Percentiles rank a stretch among this genome's conserved stretches.
These are phyloP conservation scores for Limosa lapponica DNA, from an alignment of 2,797 vertebrate species.

Conservation along the genomic window DNA sequence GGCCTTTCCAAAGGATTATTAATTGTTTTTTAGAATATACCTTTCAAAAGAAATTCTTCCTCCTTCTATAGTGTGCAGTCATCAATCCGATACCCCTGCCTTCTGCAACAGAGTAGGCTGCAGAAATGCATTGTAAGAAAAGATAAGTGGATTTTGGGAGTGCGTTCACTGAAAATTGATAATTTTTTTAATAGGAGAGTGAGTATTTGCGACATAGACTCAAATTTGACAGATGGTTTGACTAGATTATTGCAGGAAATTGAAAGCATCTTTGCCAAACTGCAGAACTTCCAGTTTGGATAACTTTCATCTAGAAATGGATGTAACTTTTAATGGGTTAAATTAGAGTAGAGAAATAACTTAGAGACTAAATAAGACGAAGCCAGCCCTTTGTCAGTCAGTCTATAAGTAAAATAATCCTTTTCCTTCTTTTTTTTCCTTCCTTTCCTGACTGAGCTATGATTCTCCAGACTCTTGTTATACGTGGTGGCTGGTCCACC, in stretches of 20 bases:
- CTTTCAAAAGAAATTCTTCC: not conserved
- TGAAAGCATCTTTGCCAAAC: not conserved
- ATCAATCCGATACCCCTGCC: not conserved
- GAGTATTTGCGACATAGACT: not conserved
- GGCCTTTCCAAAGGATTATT: not conserved
- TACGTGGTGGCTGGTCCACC: not conserved
- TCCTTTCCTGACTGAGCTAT: not conserved
- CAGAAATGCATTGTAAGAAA: not conserved
- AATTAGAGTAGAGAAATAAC: not conserved
- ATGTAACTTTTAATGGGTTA: not conserved
- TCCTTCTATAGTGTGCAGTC: not conserved
- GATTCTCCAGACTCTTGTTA: not conserved
- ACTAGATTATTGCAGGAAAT: not conserved
- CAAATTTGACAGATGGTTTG: not conserved
- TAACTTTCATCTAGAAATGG: not conserved
- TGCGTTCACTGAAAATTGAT: accelerated
- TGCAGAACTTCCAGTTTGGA: not conserved
- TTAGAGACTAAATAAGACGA: not conserved
- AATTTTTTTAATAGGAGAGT: not conserved
- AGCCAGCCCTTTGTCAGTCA: not conserved
- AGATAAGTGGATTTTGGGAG: not conserved
- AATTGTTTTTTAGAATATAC: not conserved
- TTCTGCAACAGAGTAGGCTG: not conserved
- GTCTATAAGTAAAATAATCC: not conserved
- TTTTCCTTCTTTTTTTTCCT: not conserved